Base-by-base conservation (phyloP, 2,113 vertebrate genomes). In the Mugil cephalus region DNA sequence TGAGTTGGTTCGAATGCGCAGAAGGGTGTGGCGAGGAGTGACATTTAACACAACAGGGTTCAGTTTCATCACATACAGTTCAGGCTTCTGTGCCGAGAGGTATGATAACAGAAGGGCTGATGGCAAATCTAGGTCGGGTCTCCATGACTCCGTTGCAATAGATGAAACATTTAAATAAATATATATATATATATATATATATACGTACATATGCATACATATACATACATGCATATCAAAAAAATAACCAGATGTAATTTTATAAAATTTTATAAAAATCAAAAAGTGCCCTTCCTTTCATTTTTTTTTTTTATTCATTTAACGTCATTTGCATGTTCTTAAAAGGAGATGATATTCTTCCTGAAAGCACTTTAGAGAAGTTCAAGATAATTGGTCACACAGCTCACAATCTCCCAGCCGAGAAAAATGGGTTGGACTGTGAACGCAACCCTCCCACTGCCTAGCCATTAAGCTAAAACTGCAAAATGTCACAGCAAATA, bases 11-110 rank as follows among this genome's bases (percentile, higher is more conserved):
- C 47, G 59, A 19, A 8, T 74, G 66, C 38, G 76, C 84, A 87
- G 82, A 77, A 83, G 90, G 89, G 88, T 89, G 91, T 88, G 89
- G 87, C 81, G 54, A 46, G 50, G 0, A 3, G 82, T 79, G 65
- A 76, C 50, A 73, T 74, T 79, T 68, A 43, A 45, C 7, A 66
- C 50, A 53, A 15, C 19, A 7, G 0, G 45, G 50, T 58, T 62
- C 48, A 40, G 14, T 75, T 75, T 56, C 36, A 50, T 17, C 42
- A 45, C 13, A 9, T 10, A 18, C 24, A 39, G 13, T 36, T 56
- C 10, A 56, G 45, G 24, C 55, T 43, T 2, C 36, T 9, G 43
- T 42, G 24, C 5, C 24, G 24, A 3, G 24, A 30, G 24, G 5
- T 5, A 5, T 5, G 24, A 30, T 5, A 30, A 30, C 24, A 30